These are phyloP conservation scores for Zosterops japonicus DNA, from an alignment of 2,113 vertebrate genomes.

Conservation along the genomic window DNA sequence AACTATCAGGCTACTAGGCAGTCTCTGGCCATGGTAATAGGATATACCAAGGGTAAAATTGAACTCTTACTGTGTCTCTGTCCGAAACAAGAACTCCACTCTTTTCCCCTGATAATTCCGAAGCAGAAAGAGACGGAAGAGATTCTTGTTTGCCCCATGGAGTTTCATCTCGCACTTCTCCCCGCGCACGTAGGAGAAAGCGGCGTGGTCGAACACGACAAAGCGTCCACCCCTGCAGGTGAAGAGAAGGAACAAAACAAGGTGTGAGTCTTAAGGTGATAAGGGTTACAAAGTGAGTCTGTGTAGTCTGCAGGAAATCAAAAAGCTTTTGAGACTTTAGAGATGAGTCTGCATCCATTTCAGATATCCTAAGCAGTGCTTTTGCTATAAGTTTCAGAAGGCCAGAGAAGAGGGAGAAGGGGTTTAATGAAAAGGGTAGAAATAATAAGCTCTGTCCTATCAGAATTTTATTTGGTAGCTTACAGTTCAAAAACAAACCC, in stretches of 20 bases:
- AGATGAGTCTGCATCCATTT: background rate
- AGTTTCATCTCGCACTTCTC: constrained; percentile 94
- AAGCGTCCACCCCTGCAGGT: constrained; percentile 83
- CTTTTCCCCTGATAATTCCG: constrained; percentile 70
- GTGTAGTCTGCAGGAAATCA: background rate
- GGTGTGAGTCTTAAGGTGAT: background rate
- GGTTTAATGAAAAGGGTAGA: background rate
- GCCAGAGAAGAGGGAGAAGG: background rate
- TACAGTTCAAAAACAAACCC: background rate
- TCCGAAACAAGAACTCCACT: constrained; percentile 84
- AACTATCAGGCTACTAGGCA: background rate
- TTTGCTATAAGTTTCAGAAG: background rate
- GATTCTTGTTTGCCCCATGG: constrained; percentile 88
- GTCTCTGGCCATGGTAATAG: background rate
- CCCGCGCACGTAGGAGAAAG: constrained; percentile 82
- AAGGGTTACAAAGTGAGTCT: background rate
- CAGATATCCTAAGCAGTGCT: background rate
- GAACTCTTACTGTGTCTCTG: constrained; percentile 87
- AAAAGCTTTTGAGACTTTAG: background rate
- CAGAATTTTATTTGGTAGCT: background rate
- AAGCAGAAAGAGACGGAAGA: constrained; percentile 86
- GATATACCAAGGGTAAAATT: background rate
- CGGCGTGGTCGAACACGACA: constrained; percentile 88
- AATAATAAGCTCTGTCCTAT: background rate
- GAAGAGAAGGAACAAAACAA: background rate